Base-by-base conservation (phyloP, 1,140 invertebrate species). In the Mycetomoellerius zeteki region DNA sequence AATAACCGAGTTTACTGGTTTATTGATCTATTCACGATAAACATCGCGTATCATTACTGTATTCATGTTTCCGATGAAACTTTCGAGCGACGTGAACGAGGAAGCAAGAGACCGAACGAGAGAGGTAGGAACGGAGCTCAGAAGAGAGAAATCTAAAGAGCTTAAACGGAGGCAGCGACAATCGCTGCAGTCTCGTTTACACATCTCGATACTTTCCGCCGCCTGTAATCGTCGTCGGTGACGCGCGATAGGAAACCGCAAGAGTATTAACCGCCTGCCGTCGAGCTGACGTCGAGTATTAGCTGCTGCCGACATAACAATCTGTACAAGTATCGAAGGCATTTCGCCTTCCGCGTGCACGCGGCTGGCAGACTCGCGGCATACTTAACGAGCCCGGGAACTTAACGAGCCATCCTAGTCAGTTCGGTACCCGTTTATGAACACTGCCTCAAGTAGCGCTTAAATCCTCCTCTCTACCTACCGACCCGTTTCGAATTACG, bases 281-380 rank as follows among this genome's bases (percentile, higher is more conserved):
- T 58, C 30, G 30, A 80, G 82, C 62, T 88, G 50, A 58, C 33
- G 37, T 24, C 3, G 27, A 24, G 78, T 89, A 86, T 90, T 86
- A 89, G 85, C 54, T 90, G 52, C 37, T 27, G 27, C 58, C 64
- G 27, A 80, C 73, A 76, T 88, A 80, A 84, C 72, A 90, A 90
- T 90, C 81, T 88, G 52, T 81, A 47, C 81, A 81, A 90, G 88
- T 90, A 90, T 90, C 86, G 81, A 76, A 88, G 86, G 86, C 69
- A 90, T 90, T 85, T 90, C 64, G 60, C 54, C 16, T 50, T 82
- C 27, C 14, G 56, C 65, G 67, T 69, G 21, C 47, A 14, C 80
- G 50, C 12, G 72, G 27, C 56, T 81, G 62, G 21, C 33, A 67
- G 85, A 73, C 56, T 62, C 64, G 73, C 58, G 24, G 77, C 85